Evolutionary conservation across 1,140 invertebrate genomes (phyloP), one percentile per base, ranked within the genome.

Genomic region (Trichonephila inaurata): DNA sequence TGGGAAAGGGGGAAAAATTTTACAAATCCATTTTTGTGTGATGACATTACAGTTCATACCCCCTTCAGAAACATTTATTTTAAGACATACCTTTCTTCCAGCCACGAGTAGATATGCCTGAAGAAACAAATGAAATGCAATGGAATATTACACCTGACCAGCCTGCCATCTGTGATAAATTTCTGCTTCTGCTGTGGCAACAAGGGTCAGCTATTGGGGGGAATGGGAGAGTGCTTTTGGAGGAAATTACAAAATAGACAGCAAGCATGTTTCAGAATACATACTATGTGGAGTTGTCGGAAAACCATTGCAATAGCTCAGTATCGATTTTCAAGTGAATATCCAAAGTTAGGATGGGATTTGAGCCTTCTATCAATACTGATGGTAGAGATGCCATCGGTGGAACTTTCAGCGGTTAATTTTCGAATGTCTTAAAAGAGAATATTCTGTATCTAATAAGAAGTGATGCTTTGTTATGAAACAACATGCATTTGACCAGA

Each of bases 121-220:
- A 86, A 88, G 69, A 81, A 92, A 51, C 21, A 88, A 92, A 92
- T 88, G 83, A 33, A 83, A 92, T 69, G 61, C 62, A 40, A 44
- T 16, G 10, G 51, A n/a, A 66, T 66, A 66, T 66, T 66, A 88
- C 85, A 81, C 60, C 91, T 93, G 91, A 86, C 83, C 91, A 88
- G 58, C 40, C 40, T 93, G 85, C 90, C 90, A 91, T 51, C 51
- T 51, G 51, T 51, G 51, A 66, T 93, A 28, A 88, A 88, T 93
- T 93, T 93, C 82, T 93, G 85, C 91, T 88, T 88, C 91, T 77
- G 89, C 77, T 66, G 69, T 91, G 83, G 83, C 85, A 77, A 88
- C 64, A 19, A 92, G 91, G 91, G 62, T 87, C 83, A 93, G 91
- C 77, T 28, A 81, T 72, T 28, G 24, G 24, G 24, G 69, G 87